Conservation (phyloP, 2,888 invertebrate species). For the Hecatera dysodea region DNA sequence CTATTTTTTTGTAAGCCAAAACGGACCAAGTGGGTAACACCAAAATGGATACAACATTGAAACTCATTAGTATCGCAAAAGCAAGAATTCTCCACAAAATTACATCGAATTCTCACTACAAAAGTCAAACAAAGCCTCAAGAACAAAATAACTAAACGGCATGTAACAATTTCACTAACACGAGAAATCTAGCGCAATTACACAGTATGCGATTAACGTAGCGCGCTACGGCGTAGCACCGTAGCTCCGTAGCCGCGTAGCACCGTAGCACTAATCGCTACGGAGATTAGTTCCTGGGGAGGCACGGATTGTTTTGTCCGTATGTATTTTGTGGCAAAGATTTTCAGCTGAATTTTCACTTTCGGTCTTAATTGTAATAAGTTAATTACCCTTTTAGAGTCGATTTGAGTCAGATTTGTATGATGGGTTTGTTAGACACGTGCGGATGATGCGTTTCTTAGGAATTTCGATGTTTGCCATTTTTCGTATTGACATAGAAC, state of each 20-base stretch:
- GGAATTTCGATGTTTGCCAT: not conserved
- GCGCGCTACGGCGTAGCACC: slow-evolving; percentile 66
- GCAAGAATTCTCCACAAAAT: not conserved
- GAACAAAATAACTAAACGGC: slow-evolving; percentile 38
- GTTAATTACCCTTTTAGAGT: slow-evolving; percentile 21
- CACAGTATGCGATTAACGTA: slow-evolving; percentile 59
- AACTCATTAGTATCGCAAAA: not conserved
- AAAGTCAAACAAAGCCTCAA: slow-evolving; percentile 28
- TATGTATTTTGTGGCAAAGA: slow-evolving; percentile 57
- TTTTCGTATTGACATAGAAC: not conserved
- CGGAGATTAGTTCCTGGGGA: slow-evolving; percentile 78
- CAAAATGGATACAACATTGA: not conserved
- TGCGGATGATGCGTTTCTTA: no score
- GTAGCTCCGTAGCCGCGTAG: slow-evolving; percentile 72
- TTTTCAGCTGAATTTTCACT: slow-evolving; percentile 62
- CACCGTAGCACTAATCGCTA: slow-evolving; percentile 81
- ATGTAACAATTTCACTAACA: slow-evolving; percentile 62
- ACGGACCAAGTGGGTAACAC: no score
- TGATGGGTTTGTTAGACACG: not conserved
- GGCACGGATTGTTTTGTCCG: slow-evolving; percentile 70
- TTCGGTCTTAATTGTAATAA: slow-evolving; percentile 23
- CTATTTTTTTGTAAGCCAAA: no score
- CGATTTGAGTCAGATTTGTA: not conserved
- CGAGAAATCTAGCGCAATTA: slow-evolving; percentile 63
- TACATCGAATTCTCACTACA: not conserved